Evolutionary conservation across 1,140 invertebrate genomes (phyloP).

Genomic region (Galleria mellonella): DNA sequence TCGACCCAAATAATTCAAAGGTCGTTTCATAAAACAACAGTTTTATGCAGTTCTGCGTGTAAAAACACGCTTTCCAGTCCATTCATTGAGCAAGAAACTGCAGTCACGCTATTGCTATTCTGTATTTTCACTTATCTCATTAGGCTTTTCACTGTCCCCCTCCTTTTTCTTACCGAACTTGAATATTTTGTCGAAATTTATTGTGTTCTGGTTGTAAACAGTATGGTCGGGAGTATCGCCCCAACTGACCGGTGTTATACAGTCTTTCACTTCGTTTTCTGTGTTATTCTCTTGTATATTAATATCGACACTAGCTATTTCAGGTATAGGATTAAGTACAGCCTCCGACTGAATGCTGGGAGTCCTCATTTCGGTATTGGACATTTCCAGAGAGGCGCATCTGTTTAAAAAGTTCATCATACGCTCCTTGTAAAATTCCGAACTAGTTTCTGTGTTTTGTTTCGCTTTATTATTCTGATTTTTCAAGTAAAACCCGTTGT

Average conservation of each 20-base stretch:
- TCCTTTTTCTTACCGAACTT: conserved; percentile 38
- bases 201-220: conserved; percentile 67
- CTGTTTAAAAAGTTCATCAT: conserved; percentile 71
- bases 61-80: not conserved
- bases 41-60: not conserved
- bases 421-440: conserved; percentile 68
- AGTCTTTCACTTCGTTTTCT: conserved; percentile 21
- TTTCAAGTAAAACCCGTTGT: conserved; percentile 69
- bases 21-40: not conserved
- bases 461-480: conserved; percentile 61
- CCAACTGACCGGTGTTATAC: conserved; percentile 56
- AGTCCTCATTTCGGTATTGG: conserved; percentile 43
- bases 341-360: conserved; percentile 50
- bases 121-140: conserved; percentile 34
- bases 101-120: conserved; percentile 25
- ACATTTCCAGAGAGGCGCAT: conserved; percentile 50
- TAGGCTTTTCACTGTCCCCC: conserved; percentile 11
- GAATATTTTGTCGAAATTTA: conserved; percentile 66
- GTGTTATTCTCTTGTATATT: conserved; percentile 21
- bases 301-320: conserved; percentile 30
- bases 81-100: not conserved
- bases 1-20: not conserved
- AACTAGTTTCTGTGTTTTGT: conserved; percentile 62
- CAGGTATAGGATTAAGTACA: conserved; percentile 42
- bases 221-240: conserved; percentile 61